Percentiles rank a stretch among this genome's conserved stretches.
phyloP scores from a whole-genome alignment of 1,140 invertebrate species.

The Drosophila erecta region DNA sequence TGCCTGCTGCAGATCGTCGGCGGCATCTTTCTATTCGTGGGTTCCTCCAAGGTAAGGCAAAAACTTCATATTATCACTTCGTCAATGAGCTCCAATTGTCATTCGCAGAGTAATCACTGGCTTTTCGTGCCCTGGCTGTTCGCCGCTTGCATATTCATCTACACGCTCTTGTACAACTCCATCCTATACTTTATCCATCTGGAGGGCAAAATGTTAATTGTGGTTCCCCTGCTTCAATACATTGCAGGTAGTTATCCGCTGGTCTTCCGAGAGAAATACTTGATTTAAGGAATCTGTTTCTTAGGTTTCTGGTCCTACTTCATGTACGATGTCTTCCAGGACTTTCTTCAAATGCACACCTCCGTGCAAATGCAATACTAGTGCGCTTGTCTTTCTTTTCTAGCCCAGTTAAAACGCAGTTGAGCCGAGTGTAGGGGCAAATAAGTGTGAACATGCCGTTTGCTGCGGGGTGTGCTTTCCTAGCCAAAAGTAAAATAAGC shows the following conservation, averaged over 20 bases:
- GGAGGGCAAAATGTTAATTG: background rate
- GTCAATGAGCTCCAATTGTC: too few relatives aligned
- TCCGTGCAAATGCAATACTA: background rate
- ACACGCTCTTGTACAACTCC: constrained; percentile 35
- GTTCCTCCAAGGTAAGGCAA: constrained; percentile 19
- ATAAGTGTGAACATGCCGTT: constrained; percentile 68
- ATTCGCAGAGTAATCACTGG: constrained; percentile 41
- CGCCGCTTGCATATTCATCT: constrained; percentile 31
- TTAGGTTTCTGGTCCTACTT: constrained; percentile 54
- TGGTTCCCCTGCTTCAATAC: constrained; percentile 2
- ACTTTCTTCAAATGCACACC: constrained; percentile 30
- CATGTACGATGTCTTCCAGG: constrained; percentile 22
- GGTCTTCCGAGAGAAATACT: too few relatives aligned
- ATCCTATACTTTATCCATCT: background rate
- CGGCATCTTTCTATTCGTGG: constrained; percentile 9
- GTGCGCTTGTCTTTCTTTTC: constrained; percentile 4
- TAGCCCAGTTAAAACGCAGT: constrained; percentile 52
- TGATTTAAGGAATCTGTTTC: background rate
- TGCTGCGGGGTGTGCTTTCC: constrained; percentile 21
- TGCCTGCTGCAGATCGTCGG: constrained; percentile 48
- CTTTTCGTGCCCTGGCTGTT: constrained; percentile 47
- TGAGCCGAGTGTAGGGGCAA: constrained; percentile 71
- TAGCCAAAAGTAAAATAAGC: constrained; percentile 79
- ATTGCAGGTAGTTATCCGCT: constrained; percentile 21
- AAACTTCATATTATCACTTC: background rate